Conservation (phyloP, 2,888 invertebrate species). For the Luperina nickerlii region DNA sequence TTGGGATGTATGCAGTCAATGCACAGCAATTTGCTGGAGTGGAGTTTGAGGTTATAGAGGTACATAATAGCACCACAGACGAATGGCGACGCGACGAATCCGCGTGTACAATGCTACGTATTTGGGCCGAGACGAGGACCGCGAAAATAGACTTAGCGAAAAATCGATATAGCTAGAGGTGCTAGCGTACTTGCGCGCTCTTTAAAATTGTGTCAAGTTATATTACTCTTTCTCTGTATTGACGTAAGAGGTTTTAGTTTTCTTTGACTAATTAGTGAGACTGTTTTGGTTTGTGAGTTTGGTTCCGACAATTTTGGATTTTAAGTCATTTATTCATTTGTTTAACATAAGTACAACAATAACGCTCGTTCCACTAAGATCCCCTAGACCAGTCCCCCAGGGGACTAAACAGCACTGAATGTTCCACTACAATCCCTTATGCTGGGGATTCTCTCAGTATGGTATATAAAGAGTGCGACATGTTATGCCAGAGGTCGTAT, state of each 20-base stretch:
- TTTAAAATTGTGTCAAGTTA: slow-evolving; percentile 84
- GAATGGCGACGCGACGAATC: slow-evolving; percentile 62
- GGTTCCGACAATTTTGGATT: neutral
- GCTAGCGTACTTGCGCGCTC: slow-evolving; percentile 70
- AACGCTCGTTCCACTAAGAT: too few species aligned
- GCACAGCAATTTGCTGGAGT: slow-evolving; percentile 73
- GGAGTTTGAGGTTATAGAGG: slow-evolving; percentile 50
- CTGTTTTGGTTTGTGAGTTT: slow-evolving; percentile 17
- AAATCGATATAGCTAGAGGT: slow-evolving; percentile 80
- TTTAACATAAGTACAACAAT: neutral
- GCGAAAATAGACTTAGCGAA: slow-evolving; percentile 82
- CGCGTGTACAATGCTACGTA: slow-evolving; percentile 75
- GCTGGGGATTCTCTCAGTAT: too few species aligned
- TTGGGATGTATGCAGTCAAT: slow-evolving; percentile 57
- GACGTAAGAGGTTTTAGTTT: slow-evolving; percentile 52
- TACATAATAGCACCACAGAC: slow-evolving; percentile 53
- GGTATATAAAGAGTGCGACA: too few species aligned
- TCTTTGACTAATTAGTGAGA: slow-evolving; percentile 56
- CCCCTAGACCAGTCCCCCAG: too few species aligned
- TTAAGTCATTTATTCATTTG: neutral
- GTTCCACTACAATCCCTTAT: too few species aligned
- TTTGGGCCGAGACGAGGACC: slow-evolving; percentile 76
- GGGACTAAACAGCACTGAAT: too few species aligned
- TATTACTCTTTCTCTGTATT: slow-evolving; percentile 70
- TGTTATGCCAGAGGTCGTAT: too few species aligned